Percentiles rank a stretch among this genome's conserved stretches.
Evolutionary conservation across 2,888 invertebrate genomes (phyloP).

Genomic region (Epicampocera succincta): DNA sequence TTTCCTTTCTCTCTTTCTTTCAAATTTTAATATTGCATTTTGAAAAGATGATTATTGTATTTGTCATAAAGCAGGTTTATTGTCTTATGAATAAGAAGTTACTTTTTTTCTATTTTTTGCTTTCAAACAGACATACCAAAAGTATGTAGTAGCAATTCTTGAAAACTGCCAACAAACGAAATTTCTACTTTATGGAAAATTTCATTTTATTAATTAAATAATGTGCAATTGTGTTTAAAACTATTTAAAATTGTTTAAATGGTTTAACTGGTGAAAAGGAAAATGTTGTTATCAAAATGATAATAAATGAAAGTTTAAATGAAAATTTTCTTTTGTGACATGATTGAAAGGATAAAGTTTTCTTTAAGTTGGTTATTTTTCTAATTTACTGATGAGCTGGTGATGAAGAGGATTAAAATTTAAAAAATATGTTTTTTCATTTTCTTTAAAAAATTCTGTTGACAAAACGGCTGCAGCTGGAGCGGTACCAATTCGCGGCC

Average conservation of each 20-base stretch:
- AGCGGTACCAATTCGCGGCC: too few relatives aligned
- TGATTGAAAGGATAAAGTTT: too few relatives aligned
- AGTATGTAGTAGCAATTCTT: constrained; percentile 19
- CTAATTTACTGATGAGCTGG: too few relatives aligned
- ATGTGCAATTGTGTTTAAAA: constrained; percentile 30
- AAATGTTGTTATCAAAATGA: background rate
- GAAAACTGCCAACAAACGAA: constrained; percentile 15
- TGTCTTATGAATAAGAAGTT: constrained; percentile 51
- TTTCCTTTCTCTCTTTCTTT: constrained; percentile 12
- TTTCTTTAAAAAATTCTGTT: too few relatives aligned
- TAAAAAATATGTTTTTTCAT: too few relatives aligned
- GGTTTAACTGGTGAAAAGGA: constrained; percentile 1
- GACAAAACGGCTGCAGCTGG: too few relatives aligned
- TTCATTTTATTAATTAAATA: constrained; percentile 17
- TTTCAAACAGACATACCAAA: constrained; percentile 19
- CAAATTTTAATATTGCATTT: constrained; percentile 26
- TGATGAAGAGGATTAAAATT: too few relatives aligned
- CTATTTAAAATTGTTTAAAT: background rate
- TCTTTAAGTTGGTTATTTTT: too few relatives aligned
- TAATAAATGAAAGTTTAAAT: background rate
- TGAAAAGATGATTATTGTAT: constrained; percentile 47
- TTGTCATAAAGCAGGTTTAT: constrained; percentile 48
- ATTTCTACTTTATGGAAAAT: constrained; percentile 15
- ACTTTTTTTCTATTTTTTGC: too few relatives aligned
- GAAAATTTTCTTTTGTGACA: background rate